These are phyloP conservation scores for Picus viridis DNA, from an alignment of 2,797 vertebrate species.

Conservation along the genomic window DNA sequence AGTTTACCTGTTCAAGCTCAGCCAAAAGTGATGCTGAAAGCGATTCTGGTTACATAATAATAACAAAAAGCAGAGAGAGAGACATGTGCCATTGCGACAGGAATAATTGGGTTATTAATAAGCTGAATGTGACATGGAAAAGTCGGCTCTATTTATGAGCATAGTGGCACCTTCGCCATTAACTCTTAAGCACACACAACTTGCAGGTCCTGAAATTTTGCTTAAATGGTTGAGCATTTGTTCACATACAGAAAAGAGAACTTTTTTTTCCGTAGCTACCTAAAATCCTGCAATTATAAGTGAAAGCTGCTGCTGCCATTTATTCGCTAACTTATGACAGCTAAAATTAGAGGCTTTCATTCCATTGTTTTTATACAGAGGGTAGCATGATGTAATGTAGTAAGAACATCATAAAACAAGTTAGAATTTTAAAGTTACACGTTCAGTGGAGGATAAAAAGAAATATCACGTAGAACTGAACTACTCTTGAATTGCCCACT, in stretches of 20 bases:
- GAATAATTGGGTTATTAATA: constrained; percentile 57
- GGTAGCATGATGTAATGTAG: constrained; percentile 46
- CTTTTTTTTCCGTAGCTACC: constrained; percentile 5
- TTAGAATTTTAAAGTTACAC: constrained; percentile 13
- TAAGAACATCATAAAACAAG: constrained; percentile 37
- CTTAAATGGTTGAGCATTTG: background rate
- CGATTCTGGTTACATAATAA: constrained; percentile 36
- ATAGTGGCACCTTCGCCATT: constrained; percentile 27
- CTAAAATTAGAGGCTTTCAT: constrained; percentile 66
- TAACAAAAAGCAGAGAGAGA: constrained; percentile 37
- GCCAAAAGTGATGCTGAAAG: constrained; percentile 8
- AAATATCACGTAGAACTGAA: background rate
- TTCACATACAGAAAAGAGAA: background rate
- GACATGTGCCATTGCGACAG: constrained; percentile 35
- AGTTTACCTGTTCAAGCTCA: constrained; percentile 48
- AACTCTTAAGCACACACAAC: background rate
- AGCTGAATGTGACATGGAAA: constrained; percentile 34
- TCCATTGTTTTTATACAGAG: constrained; percentile 60
- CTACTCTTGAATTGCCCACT: background rate
- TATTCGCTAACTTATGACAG: constrained; percentile 58
- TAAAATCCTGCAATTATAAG: constrained; percentile 46
- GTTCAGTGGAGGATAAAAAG: background rate
- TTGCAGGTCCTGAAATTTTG: background rate
- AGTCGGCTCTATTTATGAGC: constrained; percentile 23
- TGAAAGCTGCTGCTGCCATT: constrained; percentile 50